phyloP scores from a whole-genome alignment of 2,888 invertebrate genomes.

The Prosapia bicincta region DNA sequence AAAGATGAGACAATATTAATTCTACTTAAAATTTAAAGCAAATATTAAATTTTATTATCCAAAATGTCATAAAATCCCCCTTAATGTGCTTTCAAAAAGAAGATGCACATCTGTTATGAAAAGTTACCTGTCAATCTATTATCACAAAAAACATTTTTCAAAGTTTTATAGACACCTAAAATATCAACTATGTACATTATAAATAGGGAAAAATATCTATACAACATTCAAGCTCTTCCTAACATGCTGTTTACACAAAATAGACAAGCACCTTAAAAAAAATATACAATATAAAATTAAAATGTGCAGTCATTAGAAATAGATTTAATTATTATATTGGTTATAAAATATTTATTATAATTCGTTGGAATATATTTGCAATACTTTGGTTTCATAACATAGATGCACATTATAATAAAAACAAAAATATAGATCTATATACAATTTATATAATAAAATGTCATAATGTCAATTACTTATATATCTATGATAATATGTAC shows the following conservation, averaged over 20 bases:
- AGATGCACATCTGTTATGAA: no score
- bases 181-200: background rate
- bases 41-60: no score
- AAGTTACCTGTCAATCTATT: background rate
- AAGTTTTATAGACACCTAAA: background rate
- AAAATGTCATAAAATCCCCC: no score
- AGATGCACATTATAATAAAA: slow-evolving; percentile 2
- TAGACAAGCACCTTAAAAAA: background rate
- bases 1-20: no score
- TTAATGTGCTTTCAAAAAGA: no score
- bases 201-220: background rate
- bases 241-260: background rate
- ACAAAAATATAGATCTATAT: background rate
- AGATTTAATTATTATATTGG: background rate
- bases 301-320: background rate
- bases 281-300: background rate
- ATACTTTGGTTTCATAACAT: slow-evolving; percentile 2
- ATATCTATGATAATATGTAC: background rate
- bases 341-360: background rate
- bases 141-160: background rate
- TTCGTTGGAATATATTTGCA: background rate
- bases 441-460: background rate
- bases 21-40: no score
- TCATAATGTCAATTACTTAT: background rate
- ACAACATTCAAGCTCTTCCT: background rate